Conservation (phyloP, 2,797 vertebrate species). For the Varecia variegata region DNA sequence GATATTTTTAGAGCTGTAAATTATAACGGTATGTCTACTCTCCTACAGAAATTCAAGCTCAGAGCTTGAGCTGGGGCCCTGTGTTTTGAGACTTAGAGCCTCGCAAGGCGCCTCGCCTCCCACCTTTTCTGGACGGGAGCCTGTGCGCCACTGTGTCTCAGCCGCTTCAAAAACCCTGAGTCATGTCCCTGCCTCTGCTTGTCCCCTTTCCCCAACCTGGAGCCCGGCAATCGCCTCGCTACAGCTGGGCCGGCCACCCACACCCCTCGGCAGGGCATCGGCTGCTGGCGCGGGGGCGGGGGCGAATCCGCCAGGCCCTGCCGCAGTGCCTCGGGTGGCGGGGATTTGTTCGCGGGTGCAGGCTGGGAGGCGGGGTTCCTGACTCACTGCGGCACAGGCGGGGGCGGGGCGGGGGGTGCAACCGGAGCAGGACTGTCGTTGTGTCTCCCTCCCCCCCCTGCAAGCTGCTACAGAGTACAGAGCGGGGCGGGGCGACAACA, state of each 20-base stretch:
- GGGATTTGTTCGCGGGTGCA: neutral
- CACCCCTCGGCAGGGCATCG: neutral
- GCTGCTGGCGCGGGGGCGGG: neutral
- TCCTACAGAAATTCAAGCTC: constrained; percentile 13
- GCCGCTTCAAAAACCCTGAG: constrained; percentile 42
- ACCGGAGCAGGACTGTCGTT: neutral
- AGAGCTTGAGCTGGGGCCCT: neutral
- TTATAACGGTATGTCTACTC: neutral
- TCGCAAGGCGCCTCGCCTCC: neutral
- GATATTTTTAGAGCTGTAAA: constrained; percentile 52
- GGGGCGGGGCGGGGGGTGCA: neutral
- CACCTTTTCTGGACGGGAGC: neutral
- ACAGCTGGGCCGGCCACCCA: neutral
- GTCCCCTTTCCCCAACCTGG: neutral
- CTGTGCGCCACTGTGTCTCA: neutral
- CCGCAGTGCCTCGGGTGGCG: neutral
- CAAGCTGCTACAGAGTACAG: neutral
- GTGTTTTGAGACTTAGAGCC: neutral
- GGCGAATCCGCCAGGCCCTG: neutral
- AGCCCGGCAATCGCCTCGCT: too few relatives aligned
- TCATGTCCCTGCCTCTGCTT: neutral
- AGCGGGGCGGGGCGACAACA: neutral
- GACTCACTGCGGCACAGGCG: constrained; percentile 40
- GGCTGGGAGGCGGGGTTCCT: constrained; percentile 43
- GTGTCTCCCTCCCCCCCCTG: neutral